Base-by-base conservation (phyloP, 2,888 invertebrate species). In the Synanthedon myopaeformis region DNA sequence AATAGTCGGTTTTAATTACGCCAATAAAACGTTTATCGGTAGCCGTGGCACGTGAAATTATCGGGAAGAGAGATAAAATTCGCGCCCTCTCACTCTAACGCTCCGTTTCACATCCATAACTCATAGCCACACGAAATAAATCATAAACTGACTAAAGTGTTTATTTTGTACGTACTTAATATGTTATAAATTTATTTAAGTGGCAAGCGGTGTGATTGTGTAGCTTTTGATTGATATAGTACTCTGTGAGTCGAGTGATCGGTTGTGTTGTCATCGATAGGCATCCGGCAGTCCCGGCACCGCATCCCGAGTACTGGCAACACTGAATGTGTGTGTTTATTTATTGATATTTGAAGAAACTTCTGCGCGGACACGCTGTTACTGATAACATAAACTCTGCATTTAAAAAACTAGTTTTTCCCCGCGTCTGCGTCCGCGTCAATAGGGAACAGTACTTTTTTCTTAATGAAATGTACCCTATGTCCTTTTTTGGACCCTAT, bases 111-210 rank as follows among this genome's bases (percentile, higher is more conserved):
- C 78, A 76, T 73, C 73, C 76, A 81, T 85, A 85, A 83, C 78
- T 85, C 83, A 85, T 82, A 73, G 70, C 63, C 72, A 76, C 77
- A 82, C 74, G 74, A 77, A 82, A 86, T 87, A 86, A 87, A 87
- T 87, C 87, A 87, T 85, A 85, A 79, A 78, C 78, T 69, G 79
- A 14, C 14, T 77, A 80, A 83, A 83, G 81, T 86, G 86, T 87
- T 85, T 87, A 86, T 86, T 85, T 82, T 83, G 72, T 76, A 82
- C 74, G 83, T 84, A 84, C 82, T 85, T 87, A 86, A 84, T 85
- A 84, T 82, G 85, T 83, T 85, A 84, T 86, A 86, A 87, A 87
- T 86, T 84, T 84, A 83, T 85, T 84, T 83, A 85, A 86, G 86
- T 86, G 86, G 82, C 79, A 63, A 73, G 80, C 79, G 77, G 79